These are phyloP conservation scores for Aspidiotus rigidus DNA, from an alignment of 2,888 invertebrate genomes.

Conservation along the genomic window DNA sequence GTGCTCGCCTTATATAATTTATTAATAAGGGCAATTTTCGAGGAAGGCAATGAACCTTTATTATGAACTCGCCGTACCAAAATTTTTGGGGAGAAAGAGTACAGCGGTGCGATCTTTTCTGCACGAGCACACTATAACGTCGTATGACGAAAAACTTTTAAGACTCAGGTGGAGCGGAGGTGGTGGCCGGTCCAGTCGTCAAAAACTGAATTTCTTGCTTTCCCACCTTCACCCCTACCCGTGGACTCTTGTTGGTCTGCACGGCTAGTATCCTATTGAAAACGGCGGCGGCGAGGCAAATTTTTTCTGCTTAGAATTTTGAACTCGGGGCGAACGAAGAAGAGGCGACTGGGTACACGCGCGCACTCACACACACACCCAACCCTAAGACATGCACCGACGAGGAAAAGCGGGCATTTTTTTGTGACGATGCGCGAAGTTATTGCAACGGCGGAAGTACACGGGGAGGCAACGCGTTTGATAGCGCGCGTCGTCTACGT, in stretches of 20 bases:
- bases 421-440: conserved; percentile 2
- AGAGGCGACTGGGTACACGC: not conserved
- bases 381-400: not conserved
- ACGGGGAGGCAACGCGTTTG: conserved; percentile 3
- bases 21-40: too few species aligned
- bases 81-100: too few species aligned
- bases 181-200: not conserved
- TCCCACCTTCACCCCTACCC: not conserved
- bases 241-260: not conserved
- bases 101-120: too few species aligned
- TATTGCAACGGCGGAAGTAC: not conserved
- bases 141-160: too few species aligned
- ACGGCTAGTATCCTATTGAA: too few species aligned
- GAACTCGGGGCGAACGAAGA: not conserved
- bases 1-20: too few species aligned
- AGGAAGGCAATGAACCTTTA: too few species aligned
- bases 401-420: conserved; percentile 3
- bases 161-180: too few species aligned
- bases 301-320: not conserved
- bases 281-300: not conserved
- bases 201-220: not conserved
- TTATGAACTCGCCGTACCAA: too few species aligned
- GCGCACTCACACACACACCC: not conserved
- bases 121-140: too few species aligned
- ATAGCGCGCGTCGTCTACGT: conserved; percentile 21